These are phyloP conservation scores for Oncorhynchus nerka DNA, from an alignment of 2,113 vertebrate genomes.

Conservation along the genomic window DNA sequence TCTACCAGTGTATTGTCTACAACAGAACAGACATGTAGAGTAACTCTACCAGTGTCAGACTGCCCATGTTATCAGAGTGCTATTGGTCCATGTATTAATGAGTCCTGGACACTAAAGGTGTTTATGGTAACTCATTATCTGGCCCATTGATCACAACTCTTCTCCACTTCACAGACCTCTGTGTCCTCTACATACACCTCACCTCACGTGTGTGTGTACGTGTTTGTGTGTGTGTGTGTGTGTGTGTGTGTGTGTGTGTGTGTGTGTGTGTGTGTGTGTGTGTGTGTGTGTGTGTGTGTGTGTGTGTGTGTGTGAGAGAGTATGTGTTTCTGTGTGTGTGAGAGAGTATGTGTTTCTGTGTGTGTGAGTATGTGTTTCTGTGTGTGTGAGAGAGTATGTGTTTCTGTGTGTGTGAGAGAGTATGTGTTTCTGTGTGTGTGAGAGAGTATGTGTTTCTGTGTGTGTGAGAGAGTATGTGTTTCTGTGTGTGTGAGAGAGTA, in stretches of 20 bases:
- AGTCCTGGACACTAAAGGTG: conserved; percentile 71
- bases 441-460: too few species aligned
- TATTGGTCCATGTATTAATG: conserved; percentile 48
- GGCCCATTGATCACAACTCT: conserved; percentile 75
- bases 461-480: too few species aligned
- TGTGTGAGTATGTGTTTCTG: too few species aligned
- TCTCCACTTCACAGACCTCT: conserved; percentile 68
- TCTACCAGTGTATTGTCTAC: too few species aligned
- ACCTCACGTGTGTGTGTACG: not conserved
- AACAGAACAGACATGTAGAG: too few species aligned
- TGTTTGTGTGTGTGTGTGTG: conserved; percentile 9
- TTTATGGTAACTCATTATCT: conserved; percentile 78
- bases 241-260: not conserved
- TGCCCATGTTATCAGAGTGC: not conserved
- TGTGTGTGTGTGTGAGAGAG: accelerated
- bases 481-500: too few species aligned
- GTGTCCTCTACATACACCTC: conserved; percentile 71
- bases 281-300: conserved; percentile 4
- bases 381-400: too few species aligned
- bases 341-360: not conserved
- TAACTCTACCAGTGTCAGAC: conserved; percentile 14
- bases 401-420: too few species aligned
- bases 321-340: too few species aligned
- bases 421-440: too few species aligned
- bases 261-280: conserved; percentile 1